Base-by-base conservation (phyloP, 2,113 vertebrate species). In the Oceanodroma tethys region DNA sequence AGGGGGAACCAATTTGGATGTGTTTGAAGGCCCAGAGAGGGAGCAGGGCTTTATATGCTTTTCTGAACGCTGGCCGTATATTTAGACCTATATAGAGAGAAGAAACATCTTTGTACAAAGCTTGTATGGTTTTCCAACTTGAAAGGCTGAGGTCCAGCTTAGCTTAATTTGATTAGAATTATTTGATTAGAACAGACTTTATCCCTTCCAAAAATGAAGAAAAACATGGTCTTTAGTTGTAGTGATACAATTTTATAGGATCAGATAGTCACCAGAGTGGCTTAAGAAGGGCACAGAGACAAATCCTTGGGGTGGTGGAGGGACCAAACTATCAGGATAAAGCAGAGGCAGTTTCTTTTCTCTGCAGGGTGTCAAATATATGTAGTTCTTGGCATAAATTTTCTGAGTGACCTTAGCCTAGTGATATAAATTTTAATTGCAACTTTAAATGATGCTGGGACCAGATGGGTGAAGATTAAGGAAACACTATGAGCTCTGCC, bases 371-470 rank as follows among this genome's bases (percentile, higher is more conserved):
- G 85, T 90, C 58, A 38, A 65, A 76, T 86, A 29, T 73, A 43
- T 73, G 87, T 96, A 90, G 74, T 21, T 93, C 66, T 96, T 95
- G 96, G 90, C 92, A 65, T 48, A 45, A 25, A 70, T 82, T 93
- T 90, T 80, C 74, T n/a, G 60, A 93, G 58, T 96, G 90, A 95
- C 85, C 74, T 93, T 95, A 96, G 74, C 89, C 56, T 60, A 68
- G 84, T 11, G 73, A 87, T 93, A 90, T 75, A 96, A 79, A 94
- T 94, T 91, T 91, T 96, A 97, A 90, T 82, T 96, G 66, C 58
- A 73, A 15, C 34, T 96, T 66, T 75, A 91, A 94, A 80, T 82
- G 81, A 76, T 7, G 48, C 40, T 88, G 78, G 16, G 73, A 90
- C 84, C 90, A 94, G 78, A 82, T 88, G 87, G 62, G 36, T 79